These are phyloP conservation scores for Mylabris phalerata DNA, from an alignment of 1,140 invertebrate species.

Conservation along the genomic window DNA sequence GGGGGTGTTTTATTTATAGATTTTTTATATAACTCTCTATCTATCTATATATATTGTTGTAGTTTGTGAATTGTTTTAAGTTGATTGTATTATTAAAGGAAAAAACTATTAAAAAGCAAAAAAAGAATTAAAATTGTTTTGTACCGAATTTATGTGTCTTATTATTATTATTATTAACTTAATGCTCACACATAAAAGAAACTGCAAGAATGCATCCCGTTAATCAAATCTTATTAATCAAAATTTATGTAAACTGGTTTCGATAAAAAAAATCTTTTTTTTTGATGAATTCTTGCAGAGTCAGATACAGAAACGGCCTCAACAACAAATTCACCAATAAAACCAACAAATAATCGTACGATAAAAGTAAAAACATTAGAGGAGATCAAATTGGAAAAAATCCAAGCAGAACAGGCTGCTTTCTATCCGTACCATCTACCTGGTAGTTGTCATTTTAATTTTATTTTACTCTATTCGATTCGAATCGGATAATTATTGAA, in stretches of 20 bases:
- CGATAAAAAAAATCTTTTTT: too few relatives aligned
- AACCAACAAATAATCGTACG: conserved; percentile 36
- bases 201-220: conserved; percentile 33
- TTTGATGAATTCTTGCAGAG: conserved; percentile 61
- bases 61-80: neutral
- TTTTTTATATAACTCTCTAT: too few relatives aligned
- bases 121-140: conserved; percentile 14
- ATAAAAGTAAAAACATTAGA: conserved; percentile 57
- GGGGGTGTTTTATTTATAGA: neutral
- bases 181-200: too few relatives aligned
- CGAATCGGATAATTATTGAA: too few relatives aligned
- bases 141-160: conserved; percentile 15
- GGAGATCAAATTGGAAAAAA: conserved; percentile 57
- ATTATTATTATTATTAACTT: conserved; percentile 3
- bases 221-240: conserved; percentile 1
- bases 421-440: conserved; percentile 50
- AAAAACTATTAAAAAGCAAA: neutral
- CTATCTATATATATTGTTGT: too few relatives aligned
- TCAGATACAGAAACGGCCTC: conserved; percentile 61
- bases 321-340: conserved; percentile 49
- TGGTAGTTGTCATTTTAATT: too few relatives aligned
- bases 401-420: conserved; percentile 60
- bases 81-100: conserved; percentile 12
- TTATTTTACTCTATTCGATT: too few relatives aligned
- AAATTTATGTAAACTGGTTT: conserved; percentile 7